Evolutionary conservation across 1,140 invertebrate species (phyloP).

Genomic region (Ceratina calcarata): DNA sequence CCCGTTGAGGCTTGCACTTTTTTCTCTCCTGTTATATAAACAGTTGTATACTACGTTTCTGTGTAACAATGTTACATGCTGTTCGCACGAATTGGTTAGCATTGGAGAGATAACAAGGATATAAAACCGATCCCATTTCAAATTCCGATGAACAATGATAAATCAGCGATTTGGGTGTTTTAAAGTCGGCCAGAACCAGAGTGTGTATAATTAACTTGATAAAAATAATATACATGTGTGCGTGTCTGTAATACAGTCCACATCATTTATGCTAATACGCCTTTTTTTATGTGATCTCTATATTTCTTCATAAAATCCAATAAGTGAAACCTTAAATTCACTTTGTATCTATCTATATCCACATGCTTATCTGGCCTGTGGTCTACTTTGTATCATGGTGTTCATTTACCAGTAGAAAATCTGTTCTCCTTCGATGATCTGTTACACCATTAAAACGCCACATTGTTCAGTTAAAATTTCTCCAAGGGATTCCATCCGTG

Average conservation of each 20-base stretch:
- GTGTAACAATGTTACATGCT: slow-evolving; percentile 18
- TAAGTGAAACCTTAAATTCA: slow-evolving; percentile 72
- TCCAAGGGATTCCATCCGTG: no score
- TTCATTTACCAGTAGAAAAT: background rate
- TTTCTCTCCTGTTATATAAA: slow-evolving; percentile 43
- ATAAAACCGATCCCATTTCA: background rate
- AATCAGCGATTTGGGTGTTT: background rate
- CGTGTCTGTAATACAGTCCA: background rate
- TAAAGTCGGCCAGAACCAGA: background rate
- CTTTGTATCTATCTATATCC: slow-evolving; percentile 49
- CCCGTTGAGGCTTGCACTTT: slow-evolving; percentile 9
- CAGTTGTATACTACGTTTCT: slow-evolving; percentile 14
- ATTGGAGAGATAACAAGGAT: background rate
- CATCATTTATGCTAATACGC: slow-evolving; percentile 29
- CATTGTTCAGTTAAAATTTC: no score
- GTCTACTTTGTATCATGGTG: slow-evolving; percentile 49
- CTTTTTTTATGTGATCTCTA: slow-evolving; percentile 37
- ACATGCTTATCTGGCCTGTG: slow-evolving; percentile 28
- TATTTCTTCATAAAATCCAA: slow-evolving; percentile 62
- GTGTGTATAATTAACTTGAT: slow-evolving; percentile 3
- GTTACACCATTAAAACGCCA: no score
- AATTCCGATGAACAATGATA: background rate
- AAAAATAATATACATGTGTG: background rate
- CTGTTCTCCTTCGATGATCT: no score
- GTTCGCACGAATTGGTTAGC: background rate